A percentile compares a stretch with the other conserved stretches of the same genome.
Conservation (phyloP, 2,888 invertebrate species). For the Latrodectus hesperus region DNA sequence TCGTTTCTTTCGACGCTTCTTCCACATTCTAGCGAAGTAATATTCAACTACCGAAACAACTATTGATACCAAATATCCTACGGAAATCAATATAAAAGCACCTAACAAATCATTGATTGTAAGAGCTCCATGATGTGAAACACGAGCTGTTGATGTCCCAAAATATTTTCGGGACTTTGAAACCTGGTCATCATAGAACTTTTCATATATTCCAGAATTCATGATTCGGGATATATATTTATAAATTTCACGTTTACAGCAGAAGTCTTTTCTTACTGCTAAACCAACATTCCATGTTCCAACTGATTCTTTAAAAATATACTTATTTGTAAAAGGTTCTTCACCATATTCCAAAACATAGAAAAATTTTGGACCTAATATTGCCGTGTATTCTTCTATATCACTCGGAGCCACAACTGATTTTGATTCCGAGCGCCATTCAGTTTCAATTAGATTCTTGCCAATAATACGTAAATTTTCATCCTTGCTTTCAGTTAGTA, state of each 20-base stretch:
- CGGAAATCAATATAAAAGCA: constrained; percentile 20
- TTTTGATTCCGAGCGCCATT: background rate
- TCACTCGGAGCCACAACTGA: background rate
- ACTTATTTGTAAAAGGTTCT: constrained; percentile 5
- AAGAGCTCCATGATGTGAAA: background rate
- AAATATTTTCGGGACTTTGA: constrained; percentile 5
- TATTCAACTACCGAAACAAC: constrained; percentile 3
- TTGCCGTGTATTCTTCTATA: constrained; percentile 4
- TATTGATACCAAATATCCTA: background rate
- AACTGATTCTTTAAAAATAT: constrained; percentile 15
- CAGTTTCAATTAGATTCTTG: background rate
- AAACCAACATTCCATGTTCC: constrained; percentile 27
- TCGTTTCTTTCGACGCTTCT: background rate
- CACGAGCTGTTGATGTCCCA: background rate
- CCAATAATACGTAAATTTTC: constrained; percentile 6
- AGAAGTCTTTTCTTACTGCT: constrained; percentile 34
- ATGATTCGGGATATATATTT: constrained; percentile 6
- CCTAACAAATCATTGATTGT: constrained; percentile 20
- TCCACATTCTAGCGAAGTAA: background rate
- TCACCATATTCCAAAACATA: constrained; percentile 35
- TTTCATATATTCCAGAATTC: constrained; percentile 26
- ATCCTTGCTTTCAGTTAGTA: constrained; percentile 6
- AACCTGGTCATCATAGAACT: constrained; percentile 30
- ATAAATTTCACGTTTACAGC: constrained; percentile 8
- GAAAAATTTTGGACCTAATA: constrained; percentile 32